Base-by-base conservation (phyloP, 2,797 vertebrate genomes). In the Gymnoscopelus microlampas region DNA sequence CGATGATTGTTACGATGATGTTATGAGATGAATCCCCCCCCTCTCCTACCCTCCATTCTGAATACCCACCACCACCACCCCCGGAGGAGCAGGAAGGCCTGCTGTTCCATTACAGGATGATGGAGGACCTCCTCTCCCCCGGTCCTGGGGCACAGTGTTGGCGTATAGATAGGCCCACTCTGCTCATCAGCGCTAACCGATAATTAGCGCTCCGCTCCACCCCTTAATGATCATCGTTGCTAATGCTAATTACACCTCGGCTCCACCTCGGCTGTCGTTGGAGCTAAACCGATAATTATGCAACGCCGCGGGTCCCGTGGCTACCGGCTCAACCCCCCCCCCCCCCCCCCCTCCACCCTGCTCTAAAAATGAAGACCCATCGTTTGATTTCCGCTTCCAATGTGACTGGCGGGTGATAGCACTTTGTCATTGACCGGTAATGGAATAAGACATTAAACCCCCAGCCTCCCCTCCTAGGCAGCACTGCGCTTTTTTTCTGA, bases 181-280 rank as follows among this genome's bases (percentile, higher is more conserved):
- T 74, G 81, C 86, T 92, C 91, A 85, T 91, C 89, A 87, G 74
- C 57, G 56, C 88, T 88, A 89, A 85, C 88, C 78, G 61, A 85
- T 94, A 93, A 94, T 93, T 93, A 93, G 88, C 88, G 80, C 83
- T 89, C 87, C 76, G 86, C 89, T 92, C 85, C 86, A 82, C 86
- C 89, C 88, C 87, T 91, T 92, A 92, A 92, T 92, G 87, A 92
- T 92, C 87, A 86, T 92, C 88, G 82, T 87, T 23, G 83, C 87
- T 92, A 93, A 92, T 89, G 85, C 86, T 93, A 92, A 93, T 92
- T 92, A 89, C 76, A 82, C 87, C 56, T 8, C 51, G 47, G 87
- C 87, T 88, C 88, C 88, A 86, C 90, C 88, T 91, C 87, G 71
- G 87, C 85, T 86, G 80, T 83, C 81, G 56, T 86, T 85, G 75